Evolutionary conservation across 2,797 vertebrate genomes (phyloP), one percentile per base, ranked within the genome.

Genomic region (Nannoperca australis): DNA sequence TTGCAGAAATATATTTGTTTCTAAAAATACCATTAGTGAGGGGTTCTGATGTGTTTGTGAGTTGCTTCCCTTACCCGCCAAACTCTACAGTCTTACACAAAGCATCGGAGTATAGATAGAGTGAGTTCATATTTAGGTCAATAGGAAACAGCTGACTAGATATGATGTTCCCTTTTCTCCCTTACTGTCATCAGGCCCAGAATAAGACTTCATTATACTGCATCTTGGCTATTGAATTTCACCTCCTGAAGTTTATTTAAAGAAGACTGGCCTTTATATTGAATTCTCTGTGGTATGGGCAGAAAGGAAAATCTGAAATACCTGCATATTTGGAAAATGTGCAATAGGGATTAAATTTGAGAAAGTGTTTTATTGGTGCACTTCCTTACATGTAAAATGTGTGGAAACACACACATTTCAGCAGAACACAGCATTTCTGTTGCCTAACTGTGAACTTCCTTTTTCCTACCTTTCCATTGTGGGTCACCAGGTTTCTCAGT

Each of bases 1-100:
- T 86, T 75, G 70, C 78, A 80, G 58, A 87, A 76, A 78, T 81
- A 22, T 22, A 59, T 84, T 84, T 90, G 88, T 88, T 86, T 80
- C 89, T 88, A 91, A 91, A 93, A 93, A 92, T 93, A 93, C 44
- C 54, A 79, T 87, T 92, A 90, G 92, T 92, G 84, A 93, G 78
- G 72, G 79, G 83, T 85, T 91, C 61, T 71, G 75, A 86, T 88
- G 76, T 86, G 69, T 90, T 84, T 89, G 67, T 65, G 58, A 70
- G 64, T 75, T 80, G 67, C 82, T 81, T 77, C 64, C n/a, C 22
- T 76, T 81, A 74, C 67, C 80, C 79, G 47, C 82, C 76, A 84
- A 89, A 79, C 76, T 70, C 74, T 40, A 67, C 66, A 81, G 80
- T 83, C 71, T 91, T 73, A 68, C 69, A 83, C 64, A 14, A 76